Evolutionary conservation across 2,113 vertebrate species (phyloP), one percentile per base, ranked within the genome.

Genomic region (Burhinus oedicnemus): DNA sequence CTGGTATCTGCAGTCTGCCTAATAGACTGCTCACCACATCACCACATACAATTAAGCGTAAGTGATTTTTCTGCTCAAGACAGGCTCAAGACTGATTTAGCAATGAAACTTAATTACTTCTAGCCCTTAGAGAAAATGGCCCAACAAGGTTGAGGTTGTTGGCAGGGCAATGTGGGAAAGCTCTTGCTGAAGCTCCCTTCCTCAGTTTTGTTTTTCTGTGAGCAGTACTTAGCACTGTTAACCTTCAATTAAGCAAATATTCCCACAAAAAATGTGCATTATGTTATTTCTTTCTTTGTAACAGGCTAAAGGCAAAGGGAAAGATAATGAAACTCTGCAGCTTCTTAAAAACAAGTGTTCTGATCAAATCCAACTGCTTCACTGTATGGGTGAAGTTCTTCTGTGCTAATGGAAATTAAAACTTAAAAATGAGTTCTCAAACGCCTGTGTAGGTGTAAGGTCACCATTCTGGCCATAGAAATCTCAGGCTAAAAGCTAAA

Each of bases 31-130:
- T 88, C 58, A 47, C 87, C 72, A 47, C 89, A 88, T 92, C 85
- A 89, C 91, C 8, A 16, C 77, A 30, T 86, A 72, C 84, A 97
- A 90, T 97, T 97, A 97, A 83, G 65, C 89, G 7, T 60, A 93
- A 94, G 45, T 97, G 94, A 96, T 97, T 93, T 97, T 93, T 93
- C 89, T 97, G 96, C 89, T 97, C 93, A 95, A 76, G 96, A 96
- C 97, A 96, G 85, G 89, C 91, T 97, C 94, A 95, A 87, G 91
- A 94, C 89, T 14, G 87, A 97, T 96, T 97, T 95, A 97, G 95
- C 92, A 96, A 95, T 91, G 95, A 83, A 97, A 94, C 94, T 94
- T 97, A 97, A 97, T 97, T 95, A 88, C 93, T 88, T 94, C 32
- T 97, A 75, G 49, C 91, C 90, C 79, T 84, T 81, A 89, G 94